Percentiles rank a stretch among this genome's conserved stretches.
Evolutionary conservation across 2,113 vertebrate species (phyloP).

Genomic region (Bostrychus sinensis): DNA sequence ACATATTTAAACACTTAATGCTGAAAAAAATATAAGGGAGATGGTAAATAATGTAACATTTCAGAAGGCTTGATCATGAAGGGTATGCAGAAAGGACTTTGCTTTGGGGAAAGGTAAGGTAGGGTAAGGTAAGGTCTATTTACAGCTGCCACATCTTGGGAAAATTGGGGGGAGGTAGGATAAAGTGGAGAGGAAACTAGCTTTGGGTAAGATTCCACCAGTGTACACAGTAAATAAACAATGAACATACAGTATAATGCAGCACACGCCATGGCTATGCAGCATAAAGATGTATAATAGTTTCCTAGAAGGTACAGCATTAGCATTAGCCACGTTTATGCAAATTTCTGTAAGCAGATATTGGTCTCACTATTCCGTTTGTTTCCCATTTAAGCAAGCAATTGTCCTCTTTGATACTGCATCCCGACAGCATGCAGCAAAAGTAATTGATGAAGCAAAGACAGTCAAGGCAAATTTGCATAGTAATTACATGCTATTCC

Average conservation of each 20-base stretch:
- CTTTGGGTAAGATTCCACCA: constrained; percentile 57
- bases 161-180: constrained; percentile 23
- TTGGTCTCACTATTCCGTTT: too few species aligned
- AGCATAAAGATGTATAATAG: constrained; percentile 46
- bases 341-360: background rate
- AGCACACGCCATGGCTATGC: constrained; percentile 49
- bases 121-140: constrained; percentile 74
- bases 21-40: background rate
- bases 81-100: constrained; percentile 56
- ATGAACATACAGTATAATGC: constrained; percentile 42
- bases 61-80: constrained; percentile 40
- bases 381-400: constrained; percentile 3
- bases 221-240: constrained; percentile 60
- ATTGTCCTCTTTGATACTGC: background rate
- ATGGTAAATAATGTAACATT: constrained; percentile 42
- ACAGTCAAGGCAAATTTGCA: constrained; percentile 3
- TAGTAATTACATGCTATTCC: background rate
- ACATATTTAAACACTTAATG: background rate
- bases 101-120: constrained; percentile 72
- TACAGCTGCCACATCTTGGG: constrained; percentile 64
- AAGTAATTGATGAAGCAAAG: background rate
- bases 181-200: constrained; percentile 15
- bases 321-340: background rate
- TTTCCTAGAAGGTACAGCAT: constrained; percentile 33
- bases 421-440: background rate